phyloP scores from a whole-genome alignment of 2,888 invertebrate genomes.

The Flabesymbios commensalis region DNA sequence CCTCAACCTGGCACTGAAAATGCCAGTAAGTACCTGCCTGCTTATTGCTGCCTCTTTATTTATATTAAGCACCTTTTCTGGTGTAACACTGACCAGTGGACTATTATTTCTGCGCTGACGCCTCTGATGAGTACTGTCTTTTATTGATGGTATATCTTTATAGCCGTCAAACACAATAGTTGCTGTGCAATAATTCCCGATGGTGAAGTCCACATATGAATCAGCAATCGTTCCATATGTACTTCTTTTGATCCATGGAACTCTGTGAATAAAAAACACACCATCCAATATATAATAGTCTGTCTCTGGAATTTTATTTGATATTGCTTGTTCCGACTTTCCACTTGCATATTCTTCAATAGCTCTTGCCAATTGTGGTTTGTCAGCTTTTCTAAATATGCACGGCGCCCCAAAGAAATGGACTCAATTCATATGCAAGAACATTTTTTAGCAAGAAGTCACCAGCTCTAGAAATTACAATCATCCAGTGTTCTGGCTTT shows the following conservation, averaged over 20 bases:
- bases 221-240: slow-evolving; percentile 21
- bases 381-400: no score
- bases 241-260: slow-evolving; percentile 24
- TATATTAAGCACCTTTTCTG: slow-evolving; percentile 16
- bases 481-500: no score
- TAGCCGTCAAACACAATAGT: slow-evolving; percentile 27
- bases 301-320: slow-evolving; percentile 4
- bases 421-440: no score
- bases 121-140: slow-evolving; percentile 20
- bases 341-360: no score
- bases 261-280: slow-evolving; percentile 23
- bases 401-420: no score
- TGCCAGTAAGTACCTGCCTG: no score
- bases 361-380: no score
- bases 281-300: slow-evolving; percentile 29
- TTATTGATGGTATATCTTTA: slow-evolving; percentile 15
- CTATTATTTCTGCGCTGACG: slow-evolving; percentile 4
- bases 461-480: no score
- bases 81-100: slow-evolving; percentile 11
- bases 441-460: no score
- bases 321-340: not conserved
- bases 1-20: slow-evolving; percentile 12
- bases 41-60: slow-evolving; percentile 29
- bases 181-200: slow-evolving; percentile 16
- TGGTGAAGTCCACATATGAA: slow-evolving; percentile 13